Evolutionary conservation across 2,113 vertebrate genomes (phyloP).

Genomic region (Probosciger aterrimus): DNA sequence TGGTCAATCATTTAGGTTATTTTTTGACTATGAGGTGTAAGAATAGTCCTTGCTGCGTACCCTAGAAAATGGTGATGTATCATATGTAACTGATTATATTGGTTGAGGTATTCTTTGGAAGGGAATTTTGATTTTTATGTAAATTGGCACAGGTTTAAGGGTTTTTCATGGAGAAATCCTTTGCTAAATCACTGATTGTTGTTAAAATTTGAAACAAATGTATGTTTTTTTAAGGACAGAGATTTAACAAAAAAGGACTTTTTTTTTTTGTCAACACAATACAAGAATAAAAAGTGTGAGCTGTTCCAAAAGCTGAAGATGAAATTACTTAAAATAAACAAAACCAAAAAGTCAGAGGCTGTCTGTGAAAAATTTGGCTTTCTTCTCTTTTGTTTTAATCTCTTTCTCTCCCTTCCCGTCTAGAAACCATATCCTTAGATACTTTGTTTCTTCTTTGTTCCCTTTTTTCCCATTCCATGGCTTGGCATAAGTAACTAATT

Average conservation of each 20-base stretch:
- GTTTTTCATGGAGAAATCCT: slow-evolving; percentile 54
- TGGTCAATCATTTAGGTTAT: slow-evolving; percentile 18
- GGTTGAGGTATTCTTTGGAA: slow-evolving; percentile 53
- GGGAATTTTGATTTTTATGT: slow-evolving; percentile 61
- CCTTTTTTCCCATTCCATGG: not conserved
- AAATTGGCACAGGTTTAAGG: slow-evolving; percentile 22
- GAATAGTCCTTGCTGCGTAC: not conserved
- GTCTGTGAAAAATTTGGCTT: not conserved
- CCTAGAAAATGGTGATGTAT: not conserved
- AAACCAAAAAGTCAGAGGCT: slow-evolving; percentile 10
- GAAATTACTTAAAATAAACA: slow-evolving; percentile 27
- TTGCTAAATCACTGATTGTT: slow-evolving; percentile 47
- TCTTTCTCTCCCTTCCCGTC: rapidly evolving
- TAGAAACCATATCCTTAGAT: not conserved
- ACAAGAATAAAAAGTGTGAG: slow-evolving; percentile 32
- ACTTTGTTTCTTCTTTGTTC: not conserved
- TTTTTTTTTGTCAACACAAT: slow-evolving; percentile 34
- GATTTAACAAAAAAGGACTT: not conserved
- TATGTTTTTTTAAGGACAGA: slow-evolving; percentile 33
- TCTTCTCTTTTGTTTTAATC: not conserved
- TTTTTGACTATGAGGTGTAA: not conserved
- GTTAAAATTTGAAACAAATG: slow-evolving; percentile 67
- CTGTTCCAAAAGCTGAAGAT: slow-evolving; percentile 47
- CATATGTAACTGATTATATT: slow-evolving; percentile 44
- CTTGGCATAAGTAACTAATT: slow-evolving; percentile 27